Base-by-base conservation (phyloP, 2,888 invertebrate species). In the Dioctria rufipes region DNA sequence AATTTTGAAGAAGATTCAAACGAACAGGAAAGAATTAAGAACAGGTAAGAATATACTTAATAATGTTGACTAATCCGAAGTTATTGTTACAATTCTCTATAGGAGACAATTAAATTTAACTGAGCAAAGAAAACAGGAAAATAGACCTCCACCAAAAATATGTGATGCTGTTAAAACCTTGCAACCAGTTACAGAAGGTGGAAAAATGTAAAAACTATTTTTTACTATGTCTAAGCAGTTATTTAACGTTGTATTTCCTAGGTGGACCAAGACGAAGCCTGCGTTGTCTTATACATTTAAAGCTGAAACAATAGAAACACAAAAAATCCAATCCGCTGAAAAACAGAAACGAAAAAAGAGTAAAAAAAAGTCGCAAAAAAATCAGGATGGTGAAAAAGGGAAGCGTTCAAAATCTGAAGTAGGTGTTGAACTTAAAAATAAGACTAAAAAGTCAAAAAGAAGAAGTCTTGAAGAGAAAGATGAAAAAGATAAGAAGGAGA, bases 211-310 rank as follows among this genome's bases (percentile, higher is more conserved):
- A 39, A 4, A 63, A 25, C n/a, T 60, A 11, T 60, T 60, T 13
- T n/a, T 60, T 9, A 46, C 49, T 46, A 6, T 5, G 49, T 6
- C 49, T 46, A 46, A 9, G 49, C 49, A 5, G 49, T 3, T 60
- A n/a, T 13, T 11, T 60, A 60, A 46, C 9, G 9, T 46, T 46
- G 49, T 6, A 11, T n/a, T n/a, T 54, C 11, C 11, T 43, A 81
- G 81, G 63, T 80, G 51, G 51, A 82, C 82, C 9, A 69, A 77
- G 49, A 82, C 80, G 9, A 61, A 60, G 11, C 82, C 82, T 0
- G 37, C 51, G 0, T 58, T 82, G 3, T 71, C 75, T 0, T 82
- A 63, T 40, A 46, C 77, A 4, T 65, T 69, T 46, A 25, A 25
- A 25, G 25, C 25, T 25, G 25, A 25, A 25, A 25, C 25, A 80